Conservation (phyloP, 2,888 invertebrate species). For the Noctua fimbriata region DNA sequence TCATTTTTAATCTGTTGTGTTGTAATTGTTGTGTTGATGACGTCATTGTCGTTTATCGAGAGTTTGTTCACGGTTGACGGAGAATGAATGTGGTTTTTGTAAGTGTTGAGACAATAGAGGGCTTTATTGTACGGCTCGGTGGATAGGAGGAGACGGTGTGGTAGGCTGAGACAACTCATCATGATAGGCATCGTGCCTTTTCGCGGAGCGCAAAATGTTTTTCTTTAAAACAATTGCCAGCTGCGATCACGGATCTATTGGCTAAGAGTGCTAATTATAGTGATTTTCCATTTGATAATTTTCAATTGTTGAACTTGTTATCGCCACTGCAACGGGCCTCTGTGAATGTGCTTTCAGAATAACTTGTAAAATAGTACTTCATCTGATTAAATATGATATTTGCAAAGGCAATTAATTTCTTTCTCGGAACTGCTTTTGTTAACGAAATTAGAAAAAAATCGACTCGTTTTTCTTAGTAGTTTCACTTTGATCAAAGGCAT, state of each 20-base stretch:
- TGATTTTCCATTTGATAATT: neutral
- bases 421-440: neutral
- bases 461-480: neutral
- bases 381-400: neutral
- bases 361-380: neutral
- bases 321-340: too few species aligned
- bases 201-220: neutral
- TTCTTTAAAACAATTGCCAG: neutral
- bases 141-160: neutral
- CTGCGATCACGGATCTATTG: neutral
- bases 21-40: conserved; percentile 75
- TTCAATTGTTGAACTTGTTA: neutral
- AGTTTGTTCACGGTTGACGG: conserved; percentile 70
- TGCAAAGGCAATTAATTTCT: neutral
- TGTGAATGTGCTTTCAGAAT: neutral
- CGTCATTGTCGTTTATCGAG: conserved; percentile 72
- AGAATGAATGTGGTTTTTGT: conserved; percentile 57
- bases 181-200: conserved; percentile 1
- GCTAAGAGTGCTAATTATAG: neutral
- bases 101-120: conserved; percentile 50
- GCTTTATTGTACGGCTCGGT: conserved; percentile 12
- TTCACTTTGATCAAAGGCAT: conserved; percentile 1
- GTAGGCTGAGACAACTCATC: neutral
- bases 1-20: conserved; percentile 79
- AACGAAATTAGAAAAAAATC: neutral